Evolutionary conservation across 2,888 invertebrate species (phyloP), one percentile per base, ranked within the genome.

Genomic region (Ophraella communa): DNA sequence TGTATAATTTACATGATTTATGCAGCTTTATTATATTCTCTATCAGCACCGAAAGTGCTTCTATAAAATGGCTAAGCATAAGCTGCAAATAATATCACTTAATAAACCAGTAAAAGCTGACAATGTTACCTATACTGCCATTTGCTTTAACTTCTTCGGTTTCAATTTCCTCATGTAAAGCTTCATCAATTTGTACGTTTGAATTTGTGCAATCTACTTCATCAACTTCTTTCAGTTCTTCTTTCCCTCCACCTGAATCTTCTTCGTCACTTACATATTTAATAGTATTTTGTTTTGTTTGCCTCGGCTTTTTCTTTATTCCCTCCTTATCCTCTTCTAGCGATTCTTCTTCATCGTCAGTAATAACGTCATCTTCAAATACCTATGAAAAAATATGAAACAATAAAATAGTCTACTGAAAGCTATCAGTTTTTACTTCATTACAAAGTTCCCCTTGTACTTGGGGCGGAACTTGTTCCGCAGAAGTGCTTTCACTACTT

Each of bases 401-500:
- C 17, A 17, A 20, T 10, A 1, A 44, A 42, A 27, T 33, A 21
- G 11, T 10, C 23, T 39, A 18, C 27, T 17, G 33, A 39, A 21
- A 45, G 35, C 2, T 8, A 5, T 49, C 17, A 35, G 30, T 42
- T 73, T 78, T 75, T 55, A 85, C 84, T 65, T 85, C 85, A 70
- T 86, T 86, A 54, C 85, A 85, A 33, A 85, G 79, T 66, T 86
- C 86, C 66, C 84, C 82, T 39, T 78, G 82, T 4, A 84, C 79
- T 64, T 79, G 79, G 5, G 78, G 77, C 7, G 82, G 81, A 10
- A 75, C 76, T 67, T 81, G 81, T 30, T 83, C 84, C 1, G 78
- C 85, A 60, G 81, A 88, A 77, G 80, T 89, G 64, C 90, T 90
- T 76, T 92, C 93, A 17, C 90, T 89, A 58, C 91, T 92, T n/a